Evolutionary conservation across 1,140 invertebrate species (phyloP).

Genomic region (Eupeodes corollae): DNA sequence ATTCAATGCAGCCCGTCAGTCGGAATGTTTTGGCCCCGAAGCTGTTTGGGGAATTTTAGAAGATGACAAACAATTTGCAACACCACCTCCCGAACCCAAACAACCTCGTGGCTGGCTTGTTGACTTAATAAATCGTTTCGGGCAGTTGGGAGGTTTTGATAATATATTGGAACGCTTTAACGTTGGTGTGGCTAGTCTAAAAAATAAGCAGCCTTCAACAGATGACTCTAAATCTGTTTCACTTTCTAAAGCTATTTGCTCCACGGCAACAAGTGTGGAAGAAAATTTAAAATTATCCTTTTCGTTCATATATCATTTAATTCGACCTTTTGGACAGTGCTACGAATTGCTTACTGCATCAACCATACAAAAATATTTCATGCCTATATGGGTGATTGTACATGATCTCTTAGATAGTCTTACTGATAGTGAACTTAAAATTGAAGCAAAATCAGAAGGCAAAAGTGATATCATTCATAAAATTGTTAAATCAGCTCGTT

Average conservation of each 20-base stretch:
- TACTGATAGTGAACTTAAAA: constrained; percentile 94
- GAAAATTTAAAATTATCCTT: constrained; percentile 44
- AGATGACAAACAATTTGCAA: constrained; percentile 56
- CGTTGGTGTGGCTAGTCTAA: constrained; percentile 20
- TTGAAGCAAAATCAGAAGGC: constrained; percentile 91
- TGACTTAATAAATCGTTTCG: constrained; percentile 91
- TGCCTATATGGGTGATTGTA: constrained; percentile 89
- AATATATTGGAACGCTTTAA: constrained; percentile 80
- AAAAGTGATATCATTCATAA: constrained; percentile 86
- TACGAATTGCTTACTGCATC: constrained; percentile 81
- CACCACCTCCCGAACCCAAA: constrained; percentile 61
- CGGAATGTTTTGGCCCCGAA: constrained; percentile 57
- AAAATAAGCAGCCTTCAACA: constrained; percentile 16
- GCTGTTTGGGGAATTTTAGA: constrained; percentile 36
- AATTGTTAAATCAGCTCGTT: constrained; percentile 82
- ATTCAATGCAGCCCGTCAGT: constrained; percentile 73
- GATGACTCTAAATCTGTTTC: constrained; percentile 1
- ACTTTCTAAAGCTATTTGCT: constrained; percentile 1
- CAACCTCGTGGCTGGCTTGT: constrained; percentile 85
- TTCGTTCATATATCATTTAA: constrained; percentile 68
- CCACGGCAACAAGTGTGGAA: background rate
- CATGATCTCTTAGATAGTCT: constrained; percentile 83
- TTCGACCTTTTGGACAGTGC: constrained; percentile 86
- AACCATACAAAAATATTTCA: constrained; percentile 84
- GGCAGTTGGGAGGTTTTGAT: constrained; percentile 77